Evolutionary conservation across 2,888 invertebrate species (phyloP), one percentile per base, ranked within the genome.

Genomic region (Drosophila subsilvestris): DNA sequence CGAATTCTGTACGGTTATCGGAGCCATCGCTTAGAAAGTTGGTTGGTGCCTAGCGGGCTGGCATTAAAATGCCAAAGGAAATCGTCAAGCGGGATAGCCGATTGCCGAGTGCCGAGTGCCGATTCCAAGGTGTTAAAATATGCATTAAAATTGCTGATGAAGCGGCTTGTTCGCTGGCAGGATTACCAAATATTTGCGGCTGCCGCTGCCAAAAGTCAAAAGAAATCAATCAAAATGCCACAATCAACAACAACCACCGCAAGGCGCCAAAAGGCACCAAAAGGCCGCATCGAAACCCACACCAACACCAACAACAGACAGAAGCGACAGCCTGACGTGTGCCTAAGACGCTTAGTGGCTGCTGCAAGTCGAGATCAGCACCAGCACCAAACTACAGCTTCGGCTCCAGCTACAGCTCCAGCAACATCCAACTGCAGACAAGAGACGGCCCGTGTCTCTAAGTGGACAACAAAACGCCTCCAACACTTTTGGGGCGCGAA

Each of bases 381-480:
- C 18, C 37, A 14, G 22, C 6, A n/a, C n/a, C n/a, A n/a, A n/a
- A 3, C 53, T 10, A 9, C 60, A 42, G 25, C 60, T 51, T 27
- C 63, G 63, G 47, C 56, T 53, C 32, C 58, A 44, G 47, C 69
- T 58, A 63, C 43, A 47, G 29, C 54, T 54, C 62, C 55, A 49
- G 37, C 63, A 57, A 17, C 60, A 63, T 57, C 55, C 53, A 57
- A 45, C 49, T 54, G 48, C 66, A 59, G 63, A 80, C 84, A 37
- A 37, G 37, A 63, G 80, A 86, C 85, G 81, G 79, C 71, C 74
- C 74, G 75, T 78, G 79, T 84, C 85, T 86, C 84, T 79, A 86
- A 83, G 82, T 83, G 83, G 83, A 83, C 84, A 84, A 85, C 84
- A 84, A 87, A 87, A 87, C 88, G 88, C 86, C 85, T 86, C 83